Conservation (phyloP, 2,888 invertebrate genomes). For the Tetranychus piercei region DNA sequence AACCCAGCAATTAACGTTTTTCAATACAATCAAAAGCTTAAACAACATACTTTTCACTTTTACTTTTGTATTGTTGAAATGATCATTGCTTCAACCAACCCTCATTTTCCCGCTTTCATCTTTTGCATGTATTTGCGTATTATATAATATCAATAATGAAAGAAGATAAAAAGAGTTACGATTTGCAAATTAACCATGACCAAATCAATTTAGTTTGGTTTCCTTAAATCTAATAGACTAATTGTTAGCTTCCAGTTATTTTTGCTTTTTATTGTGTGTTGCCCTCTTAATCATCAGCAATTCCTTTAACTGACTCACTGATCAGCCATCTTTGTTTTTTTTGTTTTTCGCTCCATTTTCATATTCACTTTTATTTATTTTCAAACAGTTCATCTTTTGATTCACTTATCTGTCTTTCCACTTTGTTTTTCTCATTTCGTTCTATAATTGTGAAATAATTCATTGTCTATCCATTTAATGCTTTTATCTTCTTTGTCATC, state of each 20-base stretch:
- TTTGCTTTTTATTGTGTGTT: no score
- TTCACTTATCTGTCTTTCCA: no score
- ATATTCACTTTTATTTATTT: no score
- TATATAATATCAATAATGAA: neutral
- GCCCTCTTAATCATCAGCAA: no score
- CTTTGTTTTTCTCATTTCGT: no score
- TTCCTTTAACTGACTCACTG: neutral
- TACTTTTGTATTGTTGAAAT: no score
- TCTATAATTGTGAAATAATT: neutral
- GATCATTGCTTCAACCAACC: neutral
- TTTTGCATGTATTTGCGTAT: neutral
- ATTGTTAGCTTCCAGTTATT: neutral
- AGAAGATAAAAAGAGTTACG: neutral
- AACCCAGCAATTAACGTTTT: no score
- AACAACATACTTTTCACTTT: no score
- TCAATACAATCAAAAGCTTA: no score
- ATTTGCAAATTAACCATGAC: neutral
- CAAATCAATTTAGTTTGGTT: neutral
- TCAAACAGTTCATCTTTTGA: no score
- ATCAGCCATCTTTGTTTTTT: neutral
- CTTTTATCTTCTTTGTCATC: neutral
- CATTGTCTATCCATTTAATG: neutral
- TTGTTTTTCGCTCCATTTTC: no score
- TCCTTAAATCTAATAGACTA: neutral
- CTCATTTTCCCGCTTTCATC: neutral